Evolutionary conservation across 2,113 vertebrate genomes (phyloP).

Genomic region (Pluvialis apricaria): DNA sequence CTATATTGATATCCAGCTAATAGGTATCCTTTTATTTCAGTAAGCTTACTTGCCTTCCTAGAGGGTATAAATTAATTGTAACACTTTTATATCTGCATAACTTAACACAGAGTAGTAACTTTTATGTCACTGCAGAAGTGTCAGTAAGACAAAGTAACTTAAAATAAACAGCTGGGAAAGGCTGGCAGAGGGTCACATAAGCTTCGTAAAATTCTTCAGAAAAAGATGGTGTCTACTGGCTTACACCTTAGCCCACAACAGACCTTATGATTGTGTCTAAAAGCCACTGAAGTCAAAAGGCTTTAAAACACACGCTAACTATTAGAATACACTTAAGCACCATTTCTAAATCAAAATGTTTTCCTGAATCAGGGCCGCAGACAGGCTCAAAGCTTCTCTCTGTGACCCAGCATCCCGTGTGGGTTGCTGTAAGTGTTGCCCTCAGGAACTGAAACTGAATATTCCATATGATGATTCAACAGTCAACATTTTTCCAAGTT

Average conservation of each 20-base stretch:
- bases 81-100: neutral
- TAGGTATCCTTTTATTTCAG: neutral
- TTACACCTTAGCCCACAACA: neutral
- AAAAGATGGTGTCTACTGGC: neutral
- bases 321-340: neutral
- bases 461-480: neutral
- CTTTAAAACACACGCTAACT: neutral
- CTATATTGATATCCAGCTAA: neutral
- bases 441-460: neutral
- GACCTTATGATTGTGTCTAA: neutral
- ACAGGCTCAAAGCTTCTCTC: neutral
- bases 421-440: neutral
- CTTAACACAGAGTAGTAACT: neutral
- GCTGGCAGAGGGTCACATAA: neutral
- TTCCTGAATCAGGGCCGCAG: neutral
- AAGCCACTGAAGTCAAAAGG: neutral
- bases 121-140: neutral
- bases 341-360: neutral
- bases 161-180: neutral
- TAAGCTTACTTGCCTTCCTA: neutral
- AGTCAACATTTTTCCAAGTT: neutral
- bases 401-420: neutral
- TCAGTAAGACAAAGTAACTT: neutral
- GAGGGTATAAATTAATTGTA: neutral
- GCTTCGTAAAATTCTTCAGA: neutral